Base-by-base conservation (phyloP, 2,113 vertebrate species). In the Empidonax traillii region DNA sequence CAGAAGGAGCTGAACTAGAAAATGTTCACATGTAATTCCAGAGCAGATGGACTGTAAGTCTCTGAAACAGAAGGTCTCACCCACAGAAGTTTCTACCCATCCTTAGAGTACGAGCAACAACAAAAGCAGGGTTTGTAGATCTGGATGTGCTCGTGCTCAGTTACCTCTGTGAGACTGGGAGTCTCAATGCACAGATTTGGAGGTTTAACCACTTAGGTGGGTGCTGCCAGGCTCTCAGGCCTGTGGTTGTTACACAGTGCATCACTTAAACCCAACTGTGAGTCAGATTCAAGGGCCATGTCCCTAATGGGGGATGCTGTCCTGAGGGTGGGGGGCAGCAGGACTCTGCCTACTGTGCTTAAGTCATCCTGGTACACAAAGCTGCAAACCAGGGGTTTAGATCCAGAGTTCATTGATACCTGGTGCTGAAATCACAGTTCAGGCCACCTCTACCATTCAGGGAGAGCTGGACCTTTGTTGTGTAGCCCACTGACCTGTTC, bases 31-130 rank as follows among this genome's bases (percentile, higher is more conserved):
- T 96, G 72, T 27, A 79, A 82, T 94, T 90, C 97, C 90, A 94
- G 79, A 95, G 94, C 95, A 97, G 95, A 97, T 97, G 96, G 96
- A 97, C 92, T 92, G 76, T 79, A 95, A 97, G 94, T 62, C 94
- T 97, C 85, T 87, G 87, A 93, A 97, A 96, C 97, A 97, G 97
- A 95, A 97, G 91, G 95, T 87, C 91, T 95, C 95, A 94, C 96
- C 96, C 95, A 95, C 96, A 87, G 87, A 96, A 96, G 96, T 94
- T 95, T 89, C 85, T 85, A 47, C 75, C 87, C 85, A 69, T 94
- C 87, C 92, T 94, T n/a, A 59, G 86, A 90, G 79, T 69, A 96
- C 3, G 18, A 91, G 91, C 6, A 4, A 90, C 91, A 96, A 92
- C 93, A 95, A 92, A 94, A 85, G 91, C 87, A 31, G 61, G 4